phyloP scores from a whole-genome alignment of 2,113 vertebrate species.

The Cyanocitta stelleri region DNA sequence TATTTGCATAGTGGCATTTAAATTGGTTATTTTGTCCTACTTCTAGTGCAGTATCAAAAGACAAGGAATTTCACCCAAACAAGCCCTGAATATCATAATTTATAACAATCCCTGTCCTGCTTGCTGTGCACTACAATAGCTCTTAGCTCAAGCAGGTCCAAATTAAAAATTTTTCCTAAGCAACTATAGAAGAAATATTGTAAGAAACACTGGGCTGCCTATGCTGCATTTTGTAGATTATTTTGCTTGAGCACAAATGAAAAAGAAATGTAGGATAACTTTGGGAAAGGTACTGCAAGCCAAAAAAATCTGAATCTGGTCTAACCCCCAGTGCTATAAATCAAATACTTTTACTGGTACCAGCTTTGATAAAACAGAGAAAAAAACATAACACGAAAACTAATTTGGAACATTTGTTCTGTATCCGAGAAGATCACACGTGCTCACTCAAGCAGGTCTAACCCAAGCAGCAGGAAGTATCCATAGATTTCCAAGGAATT shows the following conservation, averaged over 20 bases:
- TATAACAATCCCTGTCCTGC: background rate
- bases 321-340: fast-evolving
- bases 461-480: background rate
- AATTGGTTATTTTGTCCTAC: background rate
- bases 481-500: background rate
- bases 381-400: fast-evolving
- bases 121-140: background rate
- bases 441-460: background rate
- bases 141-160: background rate
- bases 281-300: background rate
- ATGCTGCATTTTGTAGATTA: background rate
- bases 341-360: background rate
- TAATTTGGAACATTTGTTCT: background rate
- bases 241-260: background rate
- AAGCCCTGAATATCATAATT: background rate
- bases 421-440: background rate
- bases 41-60: background rate
- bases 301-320: background rate
- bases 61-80: background rate
- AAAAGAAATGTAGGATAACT: background rate
- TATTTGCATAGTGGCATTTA: background rate
- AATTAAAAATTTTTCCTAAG: background rate
- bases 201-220: background rate
- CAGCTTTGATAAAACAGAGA: background rate
- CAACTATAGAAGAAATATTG: background rate